Percentiles rank a stretch among this genome's conserved stretches.
These are phyloP conservation scores for Halcyon leucocephala DNA, from an alignment of 2,797 vertebrate genomes.

Conservation along the genomic window DNA sequence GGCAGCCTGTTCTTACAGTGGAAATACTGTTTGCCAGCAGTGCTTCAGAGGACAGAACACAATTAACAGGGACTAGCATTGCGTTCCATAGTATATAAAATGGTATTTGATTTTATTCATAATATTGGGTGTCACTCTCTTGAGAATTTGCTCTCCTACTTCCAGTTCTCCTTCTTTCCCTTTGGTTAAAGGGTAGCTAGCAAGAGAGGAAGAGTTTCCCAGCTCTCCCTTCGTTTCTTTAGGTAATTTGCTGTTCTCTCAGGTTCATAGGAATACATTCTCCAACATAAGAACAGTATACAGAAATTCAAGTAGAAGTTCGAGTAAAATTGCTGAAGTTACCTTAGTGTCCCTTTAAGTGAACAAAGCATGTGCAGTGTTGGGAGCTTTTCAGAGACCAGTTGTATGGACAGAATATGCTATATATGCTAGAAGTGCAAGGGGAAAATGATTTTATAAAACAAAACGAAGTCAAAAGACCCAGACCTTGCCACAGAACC, in stretches of 20 bases:
- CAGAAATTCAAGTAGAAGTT: background rate
- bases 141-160: background rate
- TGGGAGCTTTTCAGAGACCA: background rate
- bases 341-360: background rate
- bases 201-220: background rate
- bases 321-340: background rate
- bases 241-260: background rate
- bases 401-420: background rate
- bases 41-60: background rate
- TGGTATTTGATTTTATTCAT: background rate
- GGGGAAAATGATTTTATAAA: background rate
- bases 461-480: fast-evolving
- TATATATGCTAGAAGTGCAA: background rate
- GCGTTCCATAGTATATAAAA: background rate
- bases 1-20: background rate
- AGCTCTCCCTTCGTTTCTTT: background rate
- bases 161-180: background rate
- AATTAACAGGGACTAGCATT: background rate
- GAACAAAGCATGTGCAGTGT: background rate
- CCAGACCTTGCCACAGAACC: background rate
- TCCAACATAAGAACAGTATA: background rate
- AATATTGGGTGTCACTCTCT: background rate
- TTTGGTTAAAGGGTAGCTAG: background rate
- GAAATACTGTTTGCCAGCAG: background rate
- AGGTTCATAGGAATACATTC: background rate